Evolutionary conservation across 2,113 vertebrate species (phyloP), one percentile per base, ranked within the genome.

Genomic region (Melospiza melodia): DNA sequence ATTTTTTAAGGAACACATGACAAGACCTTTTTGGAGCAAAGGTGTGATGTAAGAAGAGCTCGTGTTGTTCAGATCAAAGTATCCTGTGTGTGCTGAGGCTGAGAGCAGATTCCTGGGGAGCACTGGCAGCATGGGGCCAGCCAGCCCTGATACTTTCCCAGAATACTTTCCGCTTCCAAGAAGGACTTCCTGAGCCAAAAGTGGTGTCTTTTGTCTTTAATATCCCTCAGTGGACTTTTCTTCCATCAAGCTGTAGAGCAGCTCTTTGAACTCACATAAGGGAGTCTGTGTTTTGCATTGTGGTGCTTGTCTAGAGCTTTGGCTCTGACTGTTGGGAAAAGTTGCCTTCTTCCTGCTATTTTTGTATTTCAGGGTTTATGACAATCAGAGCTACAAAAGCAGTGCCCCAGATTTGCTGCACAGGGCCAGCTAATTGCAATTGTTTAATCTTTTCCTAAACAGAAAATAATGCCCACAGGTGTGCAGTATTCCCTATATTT

Each of bases 141-240:
- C 5, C 15, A 71, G 63, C 48, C 15, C 68, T 4, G 4, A 30
- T 55, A 10, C 59, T 90, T 84, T 81, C 79, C 73, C 80, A 81
- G 57, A 81, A 78, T 67, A 83, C 52, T 94, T 94, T 89, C 59
- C 0, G 1, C 79, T 95, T 93, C 79, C 83, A 90, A 79, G 76
- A 87, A 81, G 83, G 79, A 80, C 72, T 96, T 95, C 77, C 86
- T 90, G 92, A 90, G 92, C 90, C 80, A 80, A 63, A 90, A 90
- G 82, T 90, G 73, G 39, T 24, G 39, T 90, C 89, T 86, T 96
- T 96, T 94, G 92, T 94, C 92, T 93, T 92, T 86, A 65, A 51
- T 81, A 77, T 72, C 80, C 80, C 86, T 94, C 68, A 37, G 83
- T 67, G 65, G 73, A 84, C 73, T 78, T 93, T 74, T 16, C 88